These are phyloP conservation scores for Lysiphlebus fabarum DNA, from an alignment of 1,140 invertebrate species.

Conservation along the genomic window DNA sequence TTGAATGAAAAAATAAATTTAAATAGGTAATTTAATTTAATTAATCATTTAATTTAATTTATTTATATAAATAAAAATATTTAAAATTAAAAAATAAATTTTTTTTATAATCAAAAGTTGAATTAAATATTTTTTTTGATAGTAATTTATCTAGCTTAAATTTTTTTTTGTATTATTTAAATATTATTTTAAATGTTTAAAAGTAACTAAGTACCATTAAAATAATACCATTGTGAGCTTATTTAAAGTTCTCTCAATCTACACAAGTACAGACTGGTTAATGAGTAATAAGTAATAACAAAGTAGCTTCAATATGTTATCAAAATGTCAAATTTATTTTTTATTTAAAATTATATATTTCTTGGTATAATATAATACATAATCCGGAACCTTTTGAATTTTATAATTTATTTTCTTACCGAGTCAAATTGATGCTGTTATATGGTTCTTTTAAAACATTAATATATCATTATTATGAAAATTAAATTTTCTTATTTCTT, in stretches of 20 bases:
- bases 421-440: slow-evolving; percentile 11
- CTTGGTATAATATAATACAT: not conserved
- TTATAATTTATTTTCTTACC: not conserved
- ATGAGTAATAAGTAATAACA: slow-evolving; percentile 16
- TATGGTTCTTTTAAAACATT: not conserved
- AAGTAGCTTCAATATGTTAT: slow-evolving; percentile 15
- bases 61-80: no score
- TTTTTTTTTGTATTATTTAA: no score
- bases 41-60: not conserved
- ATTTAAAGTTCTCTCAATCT: slow-evolving; percentile 11
- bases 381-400: not conserved
- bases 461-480: no score
- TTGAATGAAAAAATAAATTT: not conserved
- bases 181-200: not conserved
- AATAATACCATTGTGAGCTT: slow-evolving; percentile 13
- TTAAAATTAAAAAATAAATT: no score
- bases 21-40: not conserved
- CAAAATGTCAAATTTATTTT: not conserved
- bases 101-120: no score
- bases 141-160: no score
- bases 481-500: no score
- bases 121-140: no score
- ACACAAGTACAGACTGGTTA: slow-evolving; percentile 7
- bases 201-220: slow-evolving; percentile 8
- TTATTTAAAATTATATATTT: no score